Conservation (phyloP, 2,888 invertebrate genomes). For the Auanema sp. region DNA sequence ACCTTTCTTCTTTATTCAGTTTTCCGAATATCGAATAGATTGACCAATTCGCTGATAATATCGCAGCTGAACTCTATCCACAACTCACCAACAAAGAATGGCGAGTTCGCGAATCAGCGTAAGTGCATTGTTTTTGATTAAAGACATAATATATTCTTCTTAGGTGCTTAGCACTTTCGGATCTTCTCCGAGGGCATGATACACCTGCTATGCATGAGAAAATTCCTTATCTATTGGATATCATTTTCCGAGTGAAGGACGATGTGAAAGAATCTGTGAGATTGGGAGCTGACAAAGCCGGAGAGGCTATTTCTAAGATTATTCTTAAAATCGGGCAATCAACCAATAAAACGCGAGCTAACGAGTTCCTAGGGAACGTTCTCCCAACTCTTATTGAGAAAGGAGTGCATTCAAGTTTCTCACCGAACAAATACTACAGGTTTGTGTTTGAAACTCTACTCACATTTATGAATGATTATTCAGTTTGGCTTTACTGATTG, state of each 20-base stretch:
- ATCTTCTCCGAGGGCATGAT: slow-evolving; percentile 75
- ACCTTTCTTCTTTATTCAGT: slow-evolving; percentile 1
- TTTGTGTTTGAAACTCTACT: no score
- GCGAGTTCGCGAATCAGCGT: slow-evolving; percentile 83
- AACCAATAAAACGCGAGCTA: slow-evolving; percentile 30
- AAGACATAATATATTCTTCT: slow-evolving; percentile 9
- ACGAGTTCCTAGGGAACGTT: slow-evolving; percentile 28
- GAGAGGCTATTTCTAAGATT: slow-evolving; percentile 66
- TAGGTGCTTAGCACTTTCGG: slow-evolving; percentile 82
- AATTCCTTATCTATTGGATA: slow-evolving; percentile 76
- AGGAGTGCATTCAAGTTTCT: slow-evolving; percentile 41
- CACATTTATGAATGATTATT: no score
- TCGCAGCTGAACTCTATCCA: slow-evolving; percentile 78
- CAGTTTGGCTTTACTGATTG: slow-evolving; percentile 82
- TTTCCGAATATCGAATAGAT: slow-evolving; percentile 69
- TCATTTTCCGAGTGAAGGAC: slow-evolving; percentile 87
- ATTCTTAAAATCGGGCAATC: slow-evolving; percentile 37
- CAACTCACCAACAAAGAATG: slow-evolving; percentile 84
- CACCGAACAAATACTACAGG: slow-evolving; percentile 37
- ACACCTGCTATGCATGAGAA: slow-evolving; percentile 65
- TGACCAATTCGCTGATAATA: slow-evolving; percentile 80
- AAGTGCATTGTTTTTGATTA: background rate
- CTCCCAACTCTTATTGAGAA: slow-evolving; percentile 45
- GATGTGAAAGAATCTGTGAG: slow-evolving; percentile 77
- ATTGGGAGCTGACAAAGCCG: slow-evolving; percentile 66